Base-by-base conservation (phyloP, 2,888 invertebrate species). In the Caenorhabditis afra region DNA sequence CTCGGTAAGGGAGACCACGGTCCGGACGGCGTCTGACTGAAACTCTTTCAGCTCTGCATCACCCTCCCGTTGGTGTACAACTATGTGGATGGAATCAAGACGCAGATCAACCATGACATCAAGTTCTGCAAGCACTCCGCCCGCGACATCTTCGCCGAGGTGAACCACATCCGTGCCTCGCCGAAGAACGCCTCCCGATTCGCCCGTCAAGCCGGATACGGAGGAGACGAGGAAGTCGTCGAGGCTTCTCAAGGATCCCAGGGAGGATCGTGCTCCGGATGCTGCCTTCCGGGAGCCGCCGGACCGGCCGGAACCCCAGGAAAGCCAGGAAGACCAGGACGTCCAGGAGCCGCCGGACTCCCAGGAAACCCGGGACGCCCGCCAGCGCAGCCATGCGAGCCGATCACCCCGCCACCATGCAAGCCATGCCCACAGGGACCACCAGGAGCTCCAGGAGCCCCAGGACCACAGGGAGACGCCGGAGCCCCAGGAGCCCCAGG, bases 241-340 rank as follows among this genome's bases (percentile, higher is more conserved):
- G 44, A 49, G 39, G 71, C 66, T 37, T 37, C 35, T 29, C 59
- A 39, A 11, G 68, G 39, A 18, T 50, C 62, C 20, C 68, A 68
- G 57, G 84, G 80, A 61, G 81, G 81, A 74, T 78, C 81, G 14
- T 84, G 84, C 80, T 67, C 73, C 14, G 79, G 79, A 29, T 87
- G 87, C 82, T 87, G 87, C 71, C 79, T 84, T 52, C 86, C 87
- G 73, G 87, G 87, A 52, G 78, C 86, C 16, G 81, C 86, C 29
- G 86, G 86, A 85, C 86, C 86, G 45, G 81, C 84, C 49, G 87
- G 87, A 68, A 77, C 85, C 3, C 81, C 85, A 68, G 87, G 87
- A 73, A 81, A 78, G 50, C 83, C 86, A 52, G 87, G 87, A 82
- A 66, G 76, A 59, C 81, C 81, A 65, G 81, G 81, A 76, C 58